A percentile compares a stretch with the other conserved stretches of the same genome.
Conservation (phyloP, 1,140 invertebrate genomes). For the Oncopodura yosiiana region DNA sequence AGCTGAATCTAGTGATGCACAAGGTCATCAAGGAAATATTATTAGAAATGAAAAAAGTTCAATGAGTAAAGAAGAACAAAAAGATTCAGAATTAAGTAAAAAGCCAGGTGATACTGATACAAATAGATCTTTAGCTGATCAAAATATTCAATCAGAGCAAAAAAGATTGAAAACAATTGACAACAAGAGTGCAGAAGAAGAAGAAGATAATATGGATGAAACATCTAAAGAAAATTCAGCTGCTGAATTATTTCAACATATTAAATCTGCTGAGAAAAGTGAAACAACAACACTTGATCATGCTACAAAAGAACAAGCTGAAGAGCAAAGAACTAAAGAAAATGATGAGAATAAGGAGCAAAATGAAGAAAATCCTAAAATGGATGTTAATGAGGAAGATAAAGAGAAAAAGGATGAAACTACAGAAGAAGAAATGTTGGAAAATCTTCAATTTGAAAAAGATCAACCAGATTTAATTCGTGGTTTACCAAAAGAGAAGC, state of each 20-base stretch:
- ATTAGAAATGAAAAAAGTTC: slow-evolving; percentile 47
- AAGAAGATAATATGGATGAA: slow-evolving; percentile 42
- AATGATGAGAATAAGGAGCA: slow-evolving; percentile 38
- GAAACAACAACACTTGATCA: slow-evolving; percentile 50
- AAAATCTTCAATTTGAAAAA: slow-evolving; percentile 37
- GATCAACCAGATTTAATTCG: slow-evolving; percentile 10
- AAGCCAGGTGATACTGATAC: slow-evolving; percentile 25
- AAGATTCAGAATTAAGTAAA: slow-evolving; percentile 35
- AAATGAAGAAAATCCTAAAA: slow-evolving; percentile 45
- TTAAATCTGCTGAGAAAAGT: slow-evolving; percentile 62
- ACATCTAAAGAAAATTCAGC: slow-evolving; percentile 42
- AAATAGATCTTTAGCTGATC: slow-evolving; percentile 22
- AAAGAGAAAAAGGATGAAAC: slow-evolving; percentile 38
- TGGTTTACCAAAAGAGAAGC: slow-evolving; percentile 37
- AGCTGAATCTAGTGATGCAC: slow-evolving; percentile 49
- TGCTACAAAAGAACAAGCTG: slow-evolving; percentile 65
- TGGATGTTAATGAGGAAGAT: slow-evolving; percentile 46
- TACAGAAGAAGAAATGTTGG: slow-evolving; percentile 45
- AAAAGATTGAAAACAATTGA: slow-evolving; percentile 29
- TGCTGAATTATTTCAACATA: slow-evolving; percentile 71
- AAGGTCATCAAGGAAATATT: slow-evolving; percentile 50
- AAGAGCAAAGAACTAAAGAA: slow-evolving; percentile 54
- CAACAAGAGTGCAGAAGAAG: not conserved
- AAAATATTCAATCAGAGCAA: slow-evolving; percentile 7
- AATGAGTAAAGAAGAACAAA: slow-evolving; percentile 38